Percentiles rank a stretch among this genome's conserved stretches.
phyloP scores from a whole-genome alignment of 2,113 vertebrate species.

The Macaca fascicularis region T2T-MFA8v1.1 NC_088384.1:116631501-116632000 shows the following conservation, averaged over 20 bases:
- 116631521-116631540: background rate
- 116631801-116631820: rapidly evolving
- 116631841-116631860: background rate
- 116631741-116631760: background rate
- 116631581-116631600: background rate
- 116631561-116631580: background rate
- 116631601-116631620: background rate
- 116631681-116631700: background rate
- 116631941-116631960: background rate
- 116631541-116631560: background rate
- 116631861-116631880: too few species aligned
- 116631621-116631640: background rate
- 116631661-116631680: too few species aligned
- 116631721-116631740: background rate
- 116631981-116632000: background rate
- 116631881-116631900: background rate
- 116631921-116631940: background rate
- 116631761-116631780: background rate
- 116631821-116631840: background rate
- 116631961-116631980: background rate
- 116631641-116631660: background rate
- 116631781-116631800: rapidly evolving
- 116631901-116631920: background rate
- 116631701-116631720: background rate
- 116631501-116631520: background rate